A percentile compares a stretch with the other conserved stretches of the same genome.
These are phyloP conservation scores for Tenrec ecaudatus DNA, from an alignment of 2,113 vertebrate genomes.

Conservation along the genomic window DNA sequence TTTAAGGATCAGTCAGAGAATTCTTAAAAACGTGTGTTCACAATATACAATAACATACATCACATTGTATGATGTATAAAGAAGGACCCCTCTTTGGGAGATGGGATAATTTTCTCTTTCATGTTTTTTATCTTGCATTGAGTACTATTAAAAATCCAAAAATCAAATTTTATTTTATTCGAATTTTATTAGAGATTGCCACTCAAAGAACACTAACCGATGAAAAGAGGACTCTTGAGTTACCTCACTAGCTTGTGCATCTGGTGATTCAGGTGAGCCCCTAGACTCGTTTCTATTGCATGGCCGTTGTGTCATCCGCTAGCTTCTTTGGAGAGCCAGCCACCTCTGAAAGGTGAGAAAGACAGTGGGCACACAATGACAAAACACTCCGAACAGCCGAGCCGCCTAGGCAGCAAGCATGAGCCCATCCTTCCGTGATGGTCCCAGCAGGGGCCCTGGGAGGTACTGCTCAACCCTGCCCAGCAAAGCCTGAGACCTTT, in stretches of 20 bases:
- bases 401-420: conserved; percentile 83
- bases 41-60: too few relatives aligned
- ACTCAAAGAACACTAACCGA: not conserved
- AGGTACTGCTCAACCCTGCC: conserved; percentile 53
- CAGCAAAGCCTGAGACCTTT: conserved; percentile 54
- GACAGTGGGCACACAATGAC: conserved; percentile 62
- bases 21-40: too few relatives aligned
- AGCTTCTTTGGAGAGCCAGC: conserved; percentile 79
- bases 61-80: too few relatives aligned
- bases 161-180: not conserved
- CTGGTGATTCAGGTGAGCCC: conserved; percentile 26
- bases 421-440: conserved; percentile 82
- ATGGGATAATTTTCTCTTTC: accelerated
- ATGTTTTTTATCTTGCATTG: not conserved
- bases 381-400: conserved; percentile 73
- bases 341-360: conserved; percentile 84
- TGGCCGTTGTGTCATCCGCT: conserved; percentile 75
- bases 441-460: conserved; percentile 73
- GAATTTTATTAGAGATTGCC: accelerated
- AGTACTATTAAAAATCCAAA: not conserved
- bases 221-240: not conserved
- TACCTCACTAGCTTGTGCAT: not conserved
- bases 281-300: conserved; percentile 61
- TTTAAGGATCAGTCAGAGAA: not conserved
- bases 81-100: not conserved